Evolutionary conservation across 2,888 invertebrate species (phyloP).

Genomic region (Sisyra nigra): DNA sequence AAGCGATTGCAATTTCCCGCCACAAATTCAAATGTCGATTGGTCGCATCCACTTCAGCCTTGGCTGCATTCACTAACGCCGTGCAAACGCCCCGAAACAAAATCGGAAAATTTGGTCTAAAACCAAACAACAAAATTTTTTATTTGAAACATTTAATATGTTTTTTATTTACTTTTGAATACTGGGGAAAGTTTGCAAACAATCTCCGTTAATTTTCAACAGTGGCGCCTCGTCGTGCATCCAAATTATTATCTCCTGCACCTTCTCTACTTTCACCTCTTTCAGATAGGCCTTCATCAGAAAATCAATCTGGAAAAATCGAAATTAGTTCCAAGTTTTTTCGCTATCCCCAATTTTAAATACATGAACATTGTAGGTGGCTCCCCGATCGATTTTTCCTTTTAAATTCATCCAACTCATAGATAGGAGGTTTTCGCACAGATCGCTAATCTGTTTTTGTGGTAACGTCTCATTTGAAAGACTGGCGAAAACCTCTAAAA

Average conservation of each 20-base stretch:
- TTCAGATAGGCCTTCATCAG: slow-evolving; percentile 47
- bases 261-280: slow-evolving; percentile 36
- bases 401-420: slow-evolving; percentile 51
- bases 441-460: slow-evolving; percentile 16
- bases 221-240: slow-evolving; percentile 37
- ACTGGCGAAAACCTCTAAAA: slow-evolving; percentile 13
- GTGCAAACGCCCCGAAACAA: slow-evolving; percentile 48
- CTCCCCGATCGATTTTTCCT: slow-evolving; percentile 46
- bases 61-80: slow-evolving; percentile 35
- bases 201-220: slow-evolving; percentile 39
- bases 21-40: slow-evolving; percentile 45
- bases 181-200: slow-evolving; percentile 40
- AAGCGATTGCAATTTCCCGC: slow-evolving; percentile 40
- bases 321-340: neutral
- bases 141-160: slow-evolving; percentile 1
- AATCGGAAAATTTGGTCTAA: slow-evolving; percentile 43
- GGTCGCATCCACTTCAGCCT: slow-evolving; percentile 35
- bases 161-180: slow-evolving; percentile 35
- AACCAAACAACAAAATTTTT: too few species aligned
- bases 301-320: slow-evolving; percentile 31
- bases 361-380: slow-evolving; percentile 39
- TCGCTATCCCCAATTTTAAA: neutral
- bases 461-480: neutral
- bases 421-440: slow-evolving; percentile 38
- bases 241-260: slow-evolving; percentile 38